Evolutionary conservation across 2,797 vertebrate species (phyloP).

Genomic region (Pagetopsis macropterus): DNA sequence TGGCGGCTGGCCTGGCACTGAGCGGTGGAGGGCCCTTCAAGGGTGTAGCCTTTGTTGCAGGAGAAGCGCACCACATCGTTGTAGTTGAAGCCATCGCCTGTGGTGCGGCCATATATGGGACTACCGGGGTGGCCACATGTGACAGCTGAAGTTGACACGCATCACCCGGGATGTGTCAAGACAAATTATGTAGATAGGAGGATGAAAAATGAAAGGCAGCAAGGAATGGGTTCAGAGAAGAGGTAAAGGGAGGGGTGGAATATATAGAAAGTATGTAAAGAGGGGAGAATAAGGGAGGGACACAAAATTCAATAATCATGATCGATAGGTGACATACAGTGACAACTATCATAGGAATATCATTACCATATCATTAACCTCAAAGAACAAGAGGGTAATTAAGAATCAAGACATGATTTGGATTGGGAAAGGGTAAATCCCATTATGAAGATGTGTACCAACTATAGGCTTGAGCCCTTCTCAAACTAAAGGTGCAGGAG

Average conservation of each 20-base stretch:
- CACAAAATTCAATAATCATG: conserved; percentile 54
- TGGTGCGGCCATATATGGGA: conserved; percentile 96
- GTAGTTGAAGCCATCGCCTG: conserved; percentile 96
- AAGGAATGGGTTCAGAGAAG: conserved; percentile 1
- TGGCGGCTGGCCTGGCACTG: conserved; percentile 96
- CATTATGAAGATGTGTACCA: conserved; percentile 28
- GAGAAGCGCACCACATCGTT: conserved; percentile 95
- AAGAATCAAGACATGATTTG: conserved; percentile 37
- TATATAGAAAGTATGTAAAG: not conserved
- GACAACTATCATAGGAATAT: conserved; percentile 58
- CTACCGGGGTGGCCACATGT: conserved; percentile 98
- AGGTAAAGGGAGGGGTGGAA: not conserved
- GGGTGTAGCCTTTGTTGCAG: conserved; percentile 94
- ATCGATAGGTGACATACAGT: conserved; percentile 60
- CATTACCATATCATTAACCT: conserved; percentile 74
- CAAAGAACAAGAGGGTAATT: conserved; percentile 40
- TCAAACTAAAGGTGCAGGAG: conserved; percentile 1
- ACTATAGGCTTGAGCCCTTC: conserved; percentile 14
- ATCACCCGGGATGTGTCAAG: conserved; percentile 13
- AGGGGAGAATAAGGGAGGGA: not conserved
- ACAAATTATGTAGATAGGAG: conserved; percentile 3
- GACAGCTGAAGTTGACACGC: conserved; percentile 83
- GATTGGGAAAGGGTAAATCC: conserved; percentile 40
- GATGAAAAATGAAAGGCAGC: conserved; percentile 3
- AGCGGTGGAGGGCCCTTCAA: conserved; percentile 94